A percentile compares a stretch with the other conserved stretches of the same genome.
phyloP scores from a whole-genome alignment of 2,113 vertebrate species.

The Actinemys pallida region DNA sequence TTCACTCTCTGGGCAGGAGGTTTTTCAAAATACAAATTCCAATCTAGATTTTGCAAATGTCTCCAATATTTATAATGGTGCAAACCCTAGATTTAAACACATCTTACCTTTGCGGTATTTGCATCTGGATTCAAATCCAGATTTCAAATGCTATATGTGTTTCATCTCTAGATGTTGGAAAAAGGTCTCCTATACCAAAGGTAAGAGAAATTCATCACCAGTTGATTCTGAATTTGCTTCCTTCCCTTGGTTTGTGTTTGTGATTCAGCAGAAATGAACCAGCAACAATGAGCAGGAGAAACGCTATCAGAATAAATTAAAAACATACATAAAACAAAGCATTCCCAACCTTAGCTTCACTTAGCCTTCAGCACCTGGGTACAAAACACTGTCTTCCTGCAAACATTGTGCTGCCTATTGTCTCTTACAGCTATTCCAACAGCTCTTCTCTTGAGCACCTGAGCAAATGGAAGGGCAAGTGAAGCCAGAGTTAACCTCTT shows the following conservation, averaged over 20 bases:
- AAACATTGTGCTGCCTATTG: background rate
- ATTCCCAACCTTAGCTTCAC: background rate
- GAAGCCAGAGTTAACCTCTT: background rate
- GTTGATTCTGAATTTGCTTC: background rate
- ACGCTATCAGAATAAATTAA: background rate
- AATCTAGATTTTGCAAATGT: background rate
- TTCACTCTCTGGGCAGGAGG: background rate
- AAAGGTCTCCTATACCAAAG: background rate
- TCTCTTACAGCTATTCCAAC: background rate
- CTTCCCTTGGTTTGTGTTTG: background rate
- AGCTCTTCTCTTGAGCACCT: background rate
- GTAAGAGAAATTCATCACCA: background rate
- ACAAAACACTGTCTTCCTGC: background rate
- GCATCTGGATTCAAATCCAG: background rate
- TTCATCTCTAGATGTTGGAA: background rate
- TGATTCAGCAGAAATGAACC: background rate
- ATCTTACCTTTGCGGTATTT: background rate
- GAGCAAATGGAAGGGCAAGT: rapidly evolving
- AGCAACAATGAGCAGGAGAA: background rate
- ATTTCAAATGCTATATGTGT: rapidly evolving
- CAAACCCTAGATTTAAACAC: background rate
- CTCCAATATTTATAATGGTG: background rate
- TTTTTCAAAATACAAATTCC: background rate
- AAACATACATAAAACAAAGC: background rate
- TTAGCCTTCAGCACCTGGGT: background rate